Percentiles rank a stretch among this genome's conserved stretches.
phyloP scores from a whole-genome alignment of 1,140 invertebrate genomes.

The Piezodorus guildinii region DNA sequence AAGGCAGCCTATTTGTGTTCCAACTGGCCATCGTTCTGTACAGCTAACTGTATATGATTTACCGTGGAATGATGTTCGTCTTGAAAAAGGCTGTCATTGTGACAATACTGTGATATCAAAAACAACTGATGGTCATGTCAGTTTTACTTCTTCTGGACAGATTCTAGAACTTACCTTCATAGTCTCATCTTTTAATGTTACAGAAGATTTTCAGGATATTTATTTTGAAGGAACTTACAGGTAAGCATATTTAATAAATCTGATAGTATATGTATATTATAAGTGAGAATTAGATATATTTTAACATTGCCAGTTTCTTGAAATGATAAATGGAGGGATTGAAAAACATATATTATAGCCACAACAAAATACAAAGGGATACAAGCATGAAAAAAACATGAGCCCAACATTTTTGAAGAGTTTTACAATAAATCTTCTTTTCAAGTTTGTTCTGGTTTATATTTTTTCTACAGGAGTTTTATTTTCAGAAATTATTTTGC shows the following conservation, averaged over 20 bases:
- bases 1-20: constrained; percentile 33
- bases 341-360: no score
- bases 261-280: no score
- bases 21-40: constrained; percentile 29
- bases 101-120: constrained; percentile 58
- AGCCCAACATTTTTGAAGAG: no score
- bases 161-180: constrained; percentile 52
- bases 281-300: no score
- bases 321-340: no score
- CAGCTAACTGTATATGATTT: constrained; percentile 46
- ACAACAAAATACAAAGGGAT: no score
- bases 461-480: no score
- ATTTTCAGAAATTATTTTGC: no score
- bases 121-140: constrained; percentile 45
- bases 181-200: constrained; percentile 62
- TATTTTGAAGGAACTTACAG: constrained; percentile 55
- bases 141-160: constrained; percentile 50
- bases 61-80: constrained; percentile 44
- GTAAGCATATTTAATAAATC: not conserved
- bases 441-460: no score
- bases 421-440: no score
- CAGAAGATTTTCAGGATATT: constrained; percentile 66
- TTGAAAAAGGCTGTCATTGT: constrained; percentile 61
- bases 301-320: no score
- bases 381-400: no score